Evolutionary conservation across 2,797 vertebrate species (phyloP), one percentile per base, ranked within the genome.

Genomic region (Babyrousa celebensis): DNA sequence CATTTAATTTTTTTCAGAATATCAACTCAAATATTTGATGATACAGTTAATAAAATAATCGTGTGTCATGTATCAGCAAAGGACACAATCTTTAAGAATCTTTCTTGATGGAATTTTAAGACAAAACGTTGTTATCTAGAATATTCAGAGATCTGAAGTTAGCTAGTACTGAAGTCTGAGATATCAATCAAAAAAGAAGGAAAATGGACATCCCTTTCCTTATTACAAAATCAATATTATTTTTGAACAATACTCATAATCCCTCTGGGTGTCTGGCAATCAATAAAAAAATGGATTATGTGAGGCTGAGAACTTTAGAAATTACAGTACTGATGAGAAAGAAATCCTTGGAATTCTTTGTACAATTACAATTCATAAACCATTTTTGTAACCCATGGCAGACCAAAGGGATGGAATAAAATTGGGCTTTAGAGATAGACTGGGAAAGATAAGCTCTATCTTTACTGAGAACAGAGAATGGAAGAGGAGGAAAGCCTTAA

Each of bases 381-480:
- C 25, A 87, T 74, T 95, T 89, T 79, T 89, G 20, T 82, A 60
- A 72, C 27, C 15, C 27, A 79, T 16, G 56, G 17, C 75, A 89
- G 94, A 93, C 36, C 89, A 80, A 91, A 70, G 23, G 16, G 70
- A 68, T 48, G 18, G 5, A 52, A 77, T 82, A 92, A 78, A 95
- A 92, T 9, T 43, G 3, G 32, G 6, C n/a, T 83, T 95, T 86
- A 90, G 90, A 77, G 62, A 62, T 11, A 85, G 32, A 77, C 29
- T 8, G n/a, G 17, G 29, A 94, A 6, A 70, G 23, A 85, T 14
- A 91, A 90, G 63, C 21, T 65, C n/a, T 70, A 62, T 58, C 14
- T 68, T 67, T 43, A n/a, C 11, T 70, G 67, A 72, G 70, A 68
- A 70, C 9, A 48, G 68, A 32, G 25, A 11, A 29, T 23, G 11